Conservation (phyloP, 2,888 invertebrate species). For the Coremacera marginata region DNA sequence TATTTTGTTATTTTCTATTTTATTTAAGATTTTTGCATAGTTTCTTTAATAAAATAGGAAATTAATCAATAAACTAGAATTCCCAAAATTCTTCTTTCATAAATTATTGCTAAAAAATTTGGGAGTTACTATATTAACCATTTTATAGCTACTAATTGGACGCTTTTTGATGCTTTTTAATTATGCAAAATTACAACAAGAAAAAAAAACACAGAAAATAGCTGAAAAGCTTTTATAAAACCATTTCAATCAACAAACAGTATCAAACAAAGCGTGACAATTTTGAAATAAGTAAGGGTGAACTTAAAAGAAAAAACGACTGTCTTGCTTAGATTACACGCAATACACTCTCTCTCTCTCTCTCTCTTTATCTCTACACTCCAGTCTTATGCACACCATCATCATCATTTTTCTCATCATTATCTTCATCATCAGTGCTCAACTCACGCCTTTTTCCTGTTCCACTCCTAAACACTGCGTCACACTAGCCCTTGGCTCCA, state of each 20-base stretch:
- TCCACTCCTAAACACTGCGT: not conserved
- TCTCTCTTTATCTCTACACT: not conserved
- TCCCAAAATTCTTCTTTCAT: too few relatives aligned
- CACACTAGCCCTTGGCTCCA: not conserved
- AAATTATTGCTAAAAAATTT: too few relatives aligned
- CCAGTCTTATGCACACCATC: not conserved
- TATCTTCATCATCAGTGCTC: not conserved
- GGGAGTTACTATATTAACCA: too few relatives aligned
- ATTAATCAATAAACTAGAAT: too few relatives aligned
- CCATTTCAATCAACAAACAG: not conserved
- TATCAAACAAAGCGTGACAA: slow-evolving; percentile 11
- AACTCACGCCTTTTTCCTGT: not conserved
- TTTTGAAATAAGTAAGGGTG: not conserved
- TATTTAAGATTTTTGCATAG: too few relatives aligned
- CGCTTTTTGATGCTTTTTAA: not conserved
- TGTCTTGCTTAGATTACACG: not conserved
- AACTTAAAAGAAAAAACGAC: not conserved
- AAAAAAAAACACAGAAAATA: too few relatives aligned
- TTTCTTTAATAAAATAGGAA: too few relatives aligned
- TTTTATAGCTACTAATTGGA: not conserved
- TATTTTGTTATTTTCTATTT: too few relatives aligned
- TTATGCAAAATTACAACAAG: not conserved
- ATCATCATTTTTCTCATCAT: not conserved
- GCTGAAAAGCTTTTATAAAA: not conserved
- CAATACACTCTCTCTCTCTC: not conserved